Percentiles rank a stretch among this genome's conserved stretches.
These are phyloP conservation scores for Drosophila ficusphila DNA, from an alignment of 1,140 invertebrate species.

Conservation along the genomic window DNA sequence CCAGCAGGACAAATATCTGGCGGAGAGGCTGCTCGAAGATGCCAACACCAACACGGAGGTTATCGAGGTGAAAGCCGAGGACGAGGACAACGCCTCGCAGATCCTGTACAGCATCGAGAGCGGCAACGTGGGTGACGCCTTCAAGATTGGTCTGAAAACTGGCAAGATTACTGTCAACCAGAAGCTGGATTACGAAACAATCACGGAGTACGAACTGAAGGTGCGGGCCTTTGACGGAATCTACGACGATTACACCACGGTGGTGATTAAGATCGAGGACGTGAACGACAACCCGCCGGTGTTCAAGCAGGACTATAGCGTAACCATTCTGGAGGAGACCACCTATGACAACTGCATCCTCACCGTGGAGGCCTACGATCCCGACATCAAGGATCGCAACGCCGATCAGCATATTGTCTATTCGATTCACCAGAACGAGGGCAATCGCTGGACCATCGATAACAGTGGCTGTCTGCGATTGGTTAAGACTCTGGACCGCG, in stretches of 20 bases:
- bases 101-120: conserved; percentile 91
- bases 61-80: conserved; percentile 91
- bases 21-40: conserved; percentile 91
- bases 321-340: conserved; percentile 89
- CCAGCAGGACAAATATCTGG: conserved; percentile 89
- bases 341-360: conserved; percentile 88
- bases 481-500: conserved; percentile 93
- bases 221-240: conserved; percentile 92
- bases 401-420: conserved; percentile 92
- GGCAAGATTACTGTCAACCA: conserved; percentile 92
- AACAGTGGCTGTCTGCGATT: conserved; percentile 90
- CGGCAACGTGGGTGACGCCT: conserved; percentile 91
- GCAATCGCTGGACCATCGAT: conserved; percentile 89
- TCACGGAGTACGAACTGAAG: conserved; percentile 90
- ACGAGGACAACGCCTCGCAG: conserved; percentile 92
- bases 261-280: conserved; percentile 91
- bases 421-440: conserved; percentile 89
- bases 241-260: conserved; percentile 90
- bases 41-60: conserved; percentile 92
- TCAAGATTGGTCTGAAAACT: conserved; percentile 90
- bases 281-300: conserved; percentile 93
- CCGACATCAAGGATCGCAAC: conserved; percentile 90
- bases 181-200: conserved; percentile 93
- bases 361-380: conserved; percentile 91
- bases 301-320: conserved; percentile 88